These are phyloP conservation scores for Shargacucullia verbasci DNA, from an alignment of 2,888 invertebrate species.

Conservation along the genomic window DNA sequence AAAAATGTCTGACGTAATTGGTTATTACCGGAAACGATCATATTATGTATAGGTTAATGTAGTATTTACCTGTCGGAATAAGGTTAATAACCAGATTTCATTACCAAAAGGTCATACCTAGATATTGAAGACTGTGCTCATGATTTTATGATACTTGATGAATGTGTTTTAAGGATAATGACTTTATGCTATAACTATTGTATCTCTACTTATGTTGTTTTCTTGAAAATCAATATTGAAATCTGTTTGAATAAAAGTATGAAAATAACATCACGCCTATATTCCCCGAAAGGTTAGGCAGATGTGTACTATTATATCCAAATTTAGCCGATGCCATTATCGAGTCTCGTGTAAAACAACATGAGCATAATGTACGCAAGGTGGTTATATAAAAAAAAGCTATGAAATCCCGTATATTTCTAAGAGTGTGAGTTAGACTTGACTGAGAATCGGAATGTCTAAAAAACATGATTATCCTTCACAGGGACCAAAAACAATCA, in stretches of 20 bases:
- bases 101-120: constrained; percentile 25
- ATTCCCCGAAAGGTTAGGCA: too few relatives aligned
- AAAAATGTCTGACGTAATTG: constrained; percentile 51
- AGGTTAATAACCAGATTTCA: constrained; percentile 49
- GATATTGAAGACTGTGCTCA: neutral
- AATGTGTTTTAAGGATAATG: neutral
- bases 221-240: too few relatives aligned
- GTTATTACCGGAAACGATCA: constrained; percentile 52
- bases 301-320: too few relatives aligned
- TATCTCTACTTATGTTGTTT: too few relatives aligned
- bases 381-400: too few relatives aligned
- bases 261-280: too few relatives aligned
- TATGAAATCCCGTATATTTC: neutral
- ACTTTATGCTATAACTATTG: too few relatives aligned
- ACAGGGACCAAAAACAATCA: constrained; percentile 29
- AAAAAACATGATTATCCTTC: constrained; percentile 33
- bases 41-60: constrained; percentile 35
- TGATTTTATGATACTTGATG: neutral
- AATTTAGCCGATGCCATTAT: too few relatives aligned
- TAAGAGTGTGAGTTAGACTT: constrained; percentile 12
- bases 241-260: too few relatives aligned
- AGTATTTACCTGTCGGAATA: constrained; percentile 36
- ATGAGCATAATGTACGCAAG: too few relatives aligned
- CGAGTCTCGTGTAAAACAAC: too few relatives aligned
- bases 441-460: constrained; percentile 27